Conservation (phyloP, 2,888 invertebrate genomes). For the Agonopterix arenella region DNA sequence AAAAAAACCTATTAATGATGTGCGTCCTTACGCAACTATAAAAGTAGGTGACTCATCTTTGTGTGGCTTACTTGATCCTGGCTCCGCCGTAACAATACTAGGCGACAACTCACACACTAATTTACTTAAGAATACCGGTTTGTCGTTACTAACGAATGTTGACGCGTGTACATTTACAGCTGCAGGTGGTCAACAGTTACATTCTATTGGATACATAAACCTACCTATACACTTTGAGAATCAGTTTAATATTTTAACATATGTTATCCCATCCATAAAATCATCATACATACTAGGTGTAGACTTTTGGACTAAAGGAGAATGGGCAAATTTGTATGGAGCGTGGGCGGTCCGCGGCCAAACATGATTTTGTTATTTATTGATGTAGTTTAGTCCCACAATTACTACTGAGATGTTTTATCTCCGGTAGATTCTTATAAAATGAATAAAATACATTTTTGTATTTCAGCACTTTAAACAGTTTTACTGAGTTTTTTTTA, state of each 20-base stretch:
- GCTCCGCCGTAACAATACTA: conserved; percentile 15
- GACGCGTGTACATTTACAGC: neutral
- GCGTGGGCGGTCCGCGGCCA: too few relatives aligned
- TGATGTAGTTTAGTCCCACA: too few relatives aligned
- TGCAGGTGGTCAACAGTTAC: conserved; percentile 7
- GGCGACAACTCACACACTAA: conserved; percentile 11
- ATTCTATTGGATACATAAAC: conserved; percentile 3
- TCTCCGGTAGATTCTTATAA: too few relatives aligned
- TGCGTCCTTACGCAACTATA: conserved; percentile 13
- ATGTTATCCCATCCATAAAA: conserved; percentile 11
- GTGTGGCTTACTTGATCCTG: conserved; percentile 16
- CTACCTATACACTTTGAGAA: conserved; percentile 9
- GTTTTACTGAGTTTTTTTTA: too few relatives aligned
- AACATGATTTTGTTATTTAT: too few relatives aligned
- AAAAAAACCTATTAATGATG: conserved; percentile 5
- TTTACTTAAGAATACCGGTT: neutral
- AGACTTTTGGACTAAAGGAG: conserved; percentile 17
- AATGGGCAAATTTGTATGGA: too few relatives aligned
- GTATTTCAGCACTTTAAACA: too few relatives aligned
- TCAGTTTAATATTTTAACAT: conserved; percentile 1
- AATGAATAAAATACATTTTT: too few relatives aligned
- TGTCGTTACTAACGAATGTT: neutral
- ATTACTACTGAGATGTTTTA: too few relatives aligned
- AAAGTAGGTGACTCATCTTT: neutral
- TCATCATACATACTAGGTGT: conserved; percentile 12